Percentiles rank a stretch among this genome's conserved stretches.
These are phyloP conservation scores for Notechis scutatus DNA, from an alignment of 2,113 vertebrate species.

Conservation along the genomic window DNA sequence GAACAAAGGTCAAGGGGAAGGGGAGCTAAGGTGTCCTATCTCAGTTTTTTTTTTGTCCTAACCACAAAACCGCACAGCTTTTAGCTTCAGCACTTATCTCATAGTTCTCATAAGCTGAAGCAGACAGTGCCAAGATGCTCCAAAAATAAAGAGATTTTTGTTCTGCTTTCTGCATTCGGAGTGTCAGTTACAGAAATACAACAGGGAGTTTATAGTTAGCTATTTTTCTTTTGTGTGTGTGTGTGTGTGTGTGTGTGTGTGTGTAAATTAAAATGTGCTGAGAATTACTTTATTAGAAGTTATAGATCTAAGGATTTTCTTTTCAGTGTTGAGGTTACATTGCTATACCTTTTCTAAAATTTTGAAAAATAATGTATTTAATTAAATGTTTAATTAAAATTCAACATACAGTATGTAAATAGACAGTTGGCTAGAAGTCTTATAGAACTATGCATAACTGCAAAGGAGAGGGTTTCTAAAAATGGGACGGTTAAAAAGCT, in stretches of 20 bases:
- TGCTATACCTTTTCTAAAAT: neutral
- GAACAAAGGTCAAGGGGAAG: neutral
- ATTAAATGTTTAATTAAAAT: neutral
- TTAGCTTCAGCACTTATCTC: neutral
- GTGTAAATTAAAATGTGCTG: slow-evolving; percentile 17
- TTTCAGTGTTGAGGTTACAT: slow-evolving; percentile 20
- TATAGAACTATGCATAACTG: neutral
- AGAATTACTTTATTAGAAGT: slow-evolving; percentile 49
- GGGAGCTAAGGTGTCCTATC: neutral
- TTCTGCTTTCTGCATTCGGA: neutral
- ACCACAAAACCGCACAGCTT: slow-evolving; percentile 25
- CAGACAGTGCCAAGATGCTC: neutral
- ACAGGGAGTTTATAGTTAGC: slow-evolving; percentile 31
- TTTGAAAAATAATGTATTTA: neutral
- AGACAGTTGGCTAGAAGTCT: neutral
- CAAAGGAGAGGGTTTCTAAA: neutral
- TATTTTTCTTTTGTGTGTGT: neutral
- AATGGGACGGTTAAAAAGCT: neutral
- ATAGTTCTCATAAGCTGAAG: neutral
- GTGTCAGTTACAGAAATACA: slow-evolving; percentile 50
- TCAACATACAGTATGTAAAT: neutral
- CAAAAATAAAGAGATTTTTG: neutral
- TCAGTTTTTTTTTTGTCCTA: neutral
- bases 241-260: neutral
- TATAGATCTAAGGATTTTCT: slow-evolving; percentile 44